Conservation (phyloP, 2,797 vertebrate species). For the Numenius phaeopus region DNA sequence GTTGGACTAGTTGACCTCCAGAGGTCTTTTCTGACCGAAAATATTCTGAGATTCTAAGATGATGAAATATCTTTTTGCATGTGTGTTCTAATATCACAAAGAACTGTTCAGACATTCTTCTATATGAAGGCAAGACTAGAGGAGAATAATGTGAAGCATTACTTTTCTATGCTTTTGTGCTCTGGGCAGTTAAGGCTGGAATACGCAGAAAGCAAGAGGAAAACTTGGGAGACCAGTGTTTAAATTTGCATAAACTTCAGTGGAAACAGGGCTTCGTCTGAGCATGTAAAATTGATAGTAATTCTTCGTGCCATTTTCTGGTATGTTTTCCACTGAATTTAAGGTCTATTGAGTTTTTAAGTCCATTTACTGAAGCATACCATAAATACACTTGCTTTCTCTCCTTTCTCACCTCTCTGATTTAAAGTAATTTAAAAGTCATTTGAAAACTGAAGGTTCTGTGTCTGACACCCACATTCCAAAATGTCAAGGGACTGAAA, state of each 20-base stretch:
- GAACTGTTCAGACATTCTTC: neutral
- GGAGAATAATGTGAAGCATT: neutral
- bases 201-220: neutral
- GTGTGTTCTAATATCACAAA: neutral
- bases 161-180: neutral
- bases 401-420: neutral
- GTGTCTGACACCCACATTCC: neutral
- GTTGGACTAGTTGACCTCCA: neutral
- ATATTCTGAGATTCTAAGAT: neutral
- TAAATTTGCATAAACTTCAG: neutral
- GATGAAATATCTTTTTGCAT: neutral
- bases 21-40: neutral
- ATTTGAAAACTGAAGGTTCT: neutral
- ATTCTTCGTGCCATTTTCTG: neutral
- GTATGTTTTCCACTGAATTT: neutral
- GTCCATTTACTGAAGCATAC: neutral
- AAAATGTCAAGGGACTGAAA: neutral
- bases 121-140: neutral
- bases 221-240: neutral
- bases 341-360: neutral
- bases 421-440: neutral
- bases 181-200: neutral
- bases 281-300: neutral
- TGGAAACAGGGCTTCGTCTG: neutral
- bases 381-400: neutral